A percentile compares a stretch with the other conserved stretches of the same genome.
phyloP scores from a whole-genome alignment of 2,113 vertebrate species.

The Amphiprion ocellaris region DNA sequence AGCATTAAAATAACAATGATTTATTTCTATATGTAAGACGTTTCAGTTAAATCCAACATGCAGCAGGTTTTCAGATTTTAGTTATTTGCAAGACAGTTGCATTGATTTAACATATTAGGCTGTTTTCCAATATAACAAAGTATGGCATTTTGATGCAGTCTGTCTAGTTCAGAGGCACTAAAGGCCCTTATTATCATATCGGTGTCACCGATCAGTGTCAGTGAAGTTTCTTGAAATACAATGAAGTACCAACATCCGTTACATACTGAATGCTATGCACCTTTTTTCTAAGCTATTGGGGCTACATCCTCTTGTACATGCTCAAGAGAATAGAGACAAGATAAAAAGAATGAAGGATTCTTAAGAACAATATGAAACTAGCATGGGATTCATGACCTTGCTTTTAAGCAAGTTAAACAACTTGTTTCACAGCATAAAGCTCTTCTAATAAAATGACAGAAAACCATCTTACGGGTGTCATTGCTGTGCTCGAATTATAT shows the following conservation, averaged over 20 bases:
- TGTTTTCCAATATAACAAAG: slow-evolving; percentile 45
- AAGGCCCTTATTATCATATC: no score
- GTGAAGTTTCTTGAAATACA: no score
- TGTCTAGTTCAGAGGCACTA: slow-evolving; percentile 9
- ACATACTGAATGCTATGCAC: no score
- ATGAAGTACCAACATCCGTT: no score
- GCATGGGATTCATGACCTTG: not conserved
- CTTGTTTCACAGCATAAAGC: slow-evolving; percentile 5
- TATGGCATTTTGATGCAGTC: slow-evolving; percentile 18
- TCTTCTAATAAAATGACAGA: slow-evolving; percentile 1
- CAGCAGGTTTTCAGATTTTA: no score
- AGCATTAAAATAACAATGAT: no score
- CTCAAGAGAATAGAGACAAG: no score
- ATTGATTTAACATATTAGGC: slow-evolving; percentile 41
- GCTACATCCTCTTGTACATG: no score
- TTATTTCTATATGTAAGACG: no score
- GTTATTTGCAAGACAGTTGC: no score
- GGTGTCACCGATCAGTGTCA: not conserved
- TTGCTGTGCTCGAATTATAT: slow-evolving; percentile 2
- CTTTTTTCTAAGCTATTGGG: no score
- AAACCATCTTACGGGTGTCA: not conserved
- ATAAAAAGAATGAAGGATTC: not conserved
- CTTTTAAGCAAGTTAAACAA: not conserved
- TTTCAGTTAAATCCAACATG: no score
- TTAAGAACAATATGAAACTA: not conserved